A percentile compares a stretch with the other conserved stretches of the same genome.
These are phyloP conservation scores for Lanistes nyassanus DNA, from an alignment of 1,140 invertebrate genomes.

Conservation along the genomic window DNA sequence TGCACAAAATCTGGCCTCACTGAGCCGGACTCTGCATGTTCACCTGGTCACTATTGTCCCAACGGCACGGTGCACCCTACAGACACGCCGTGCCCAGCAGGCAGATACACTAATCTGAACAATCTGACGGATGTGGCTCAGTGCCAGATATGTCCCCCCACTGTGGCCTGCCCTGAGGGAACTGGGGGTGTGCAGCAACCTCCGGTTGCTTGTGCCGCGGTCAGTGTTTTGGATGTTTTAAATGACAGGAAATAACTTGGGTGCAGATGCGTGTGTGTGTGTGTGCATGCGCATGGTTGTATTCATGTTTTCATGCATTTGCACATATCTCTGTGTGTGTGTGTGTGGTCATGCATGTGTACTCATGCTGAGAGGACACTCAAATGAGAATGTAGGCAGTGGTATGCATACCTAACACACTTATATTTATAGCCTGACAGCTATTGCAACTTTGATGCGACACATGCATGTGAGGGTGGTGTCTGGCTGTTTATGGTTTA, in stretches of 20 bases:
- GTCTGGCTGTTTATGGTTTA: too few species aligned
- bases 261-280: not conserved
- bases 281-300: not conserved
- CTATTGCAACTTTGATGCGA: too few species aligned
- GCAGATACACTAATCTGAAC: constrained; percentile 57
- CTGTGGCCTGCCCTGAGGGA: constrained; percentile 47
- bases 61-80: constrained; percentile 53
- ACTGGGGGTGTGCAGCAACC: constrained; percentile 61
- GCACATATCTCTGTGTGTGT: not conserved
- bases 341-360: not conserved
- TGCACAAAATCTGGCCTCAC: constrained; percentile 57
- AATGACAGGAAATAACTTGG: not conserved
- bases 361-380: not conserved
- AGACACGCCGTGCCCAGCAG: constrained; percentile 59
- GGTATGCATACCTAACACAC: too few species aligned
- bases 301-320: not conserved
- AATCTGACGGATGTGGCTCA: constrained; percentile 59
- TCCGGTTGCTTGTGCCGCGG: constrained; percentile 53
- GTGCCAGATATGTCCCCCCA: constrained; percentile 54
- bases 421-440: too few species aligned
- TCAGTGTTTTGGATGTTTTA: not conserved
- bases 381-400: not conserved
- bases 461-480: too few species aligned
- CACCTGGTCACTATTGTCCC: constrained; percentile 62
- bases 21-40: constrained; percentile 55